Conservation (phyloP, 1,140 invertebrate genomes). For the Chymomyza costata region DNA sequence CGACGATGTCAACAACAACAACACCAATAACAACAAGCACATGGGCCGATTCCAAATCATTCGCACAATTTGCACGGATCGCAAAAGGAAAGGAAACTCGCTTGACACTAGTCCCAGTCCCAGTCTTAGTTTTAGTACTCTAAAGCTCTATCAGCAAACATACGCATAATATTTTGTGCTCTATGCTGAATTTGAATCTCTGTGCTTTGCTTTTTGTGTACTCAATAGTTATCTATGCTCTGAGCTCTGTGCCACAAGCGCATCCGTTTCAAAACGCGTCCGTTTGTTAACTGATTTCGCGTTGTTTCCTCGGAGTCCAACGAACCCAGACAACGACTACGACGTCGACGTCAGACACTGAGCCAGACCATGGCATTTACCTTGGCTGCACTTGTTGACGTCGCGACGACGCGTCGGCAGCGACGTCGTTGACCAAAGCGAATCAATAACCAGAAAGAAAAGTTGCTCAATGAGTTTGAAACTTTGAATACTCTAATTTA, state of each 20-base stretch:
- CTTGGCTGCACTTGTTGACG: constrained; percentile 48
- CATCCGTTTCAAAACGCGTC: constrained; percentile 72
- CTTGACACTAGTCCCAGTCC: too few relatives aligned
- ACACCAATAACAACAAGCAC: too few relatives aligned
- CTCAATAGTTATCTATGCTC: constrained; percentile 12
- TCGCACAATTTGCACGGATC: constrained; percentile 3
- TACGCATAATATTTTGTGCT: not conserved
- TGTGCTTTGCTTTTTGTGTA: constrained; percentile 1
- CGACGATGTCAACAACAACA: constrained; percentile 14
- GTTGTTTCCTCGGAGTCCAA: constrained; percentile 62
- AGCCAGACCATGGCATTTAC: constrained; percentile 10
- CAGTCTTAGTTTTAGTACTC: not conserved
- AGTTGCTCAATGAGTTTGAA: too few relatives aligned
- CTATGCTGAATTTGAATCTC: constrained; percentile 10
- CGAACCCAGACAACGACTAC: constrained; percentile 41
- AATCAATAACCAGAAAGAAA: constrained; percentile 59
- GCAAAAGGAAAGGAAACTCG: constrained; percentile 38
- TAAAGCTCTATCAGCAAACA: too few relatives aligned
- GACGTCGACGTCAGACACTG: constrained; percentile 16
- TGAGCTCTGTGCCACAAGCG: constrained; percentile 17
- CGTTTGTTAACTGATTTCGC: constrained; percentile 75
- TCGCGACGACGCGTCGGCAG: not conserved
- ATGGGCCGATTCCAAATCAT: constrained; percentile 23
- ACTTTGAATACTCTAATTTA: too few relatives aligned
- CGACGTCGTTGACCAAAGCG: constrained; percentile 39